These are phyloP conservation scores for Anisognathus igniventris DNA, from an alignment of 2,797 vertebrate genomes.

Conservation along the genomic window DNA sequence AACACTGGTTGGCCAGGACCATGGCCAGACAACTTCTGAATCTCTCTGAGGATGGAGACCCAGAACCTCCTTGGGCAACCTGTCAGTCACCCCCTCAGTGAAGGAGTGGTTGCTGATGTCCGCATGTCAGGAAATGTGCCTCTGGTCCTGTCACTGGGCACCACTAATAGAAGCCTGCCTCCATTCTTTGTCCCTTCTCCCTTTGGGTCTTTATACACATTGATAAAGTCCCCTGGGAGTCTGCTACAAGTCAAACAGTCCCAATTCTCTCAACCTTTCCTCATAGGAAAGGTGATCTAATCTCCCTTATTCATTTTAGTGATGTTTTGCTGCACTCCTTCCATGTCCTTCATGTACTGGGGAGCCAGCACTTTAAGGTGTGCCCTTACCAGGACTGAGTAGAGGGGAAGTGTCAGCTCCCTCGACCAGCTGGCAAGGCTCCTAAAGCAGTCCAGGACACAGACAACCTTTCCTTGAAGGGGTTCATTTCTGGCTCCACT, in stretches of 20 bases:
- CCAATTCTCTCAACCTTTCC: not conserved
- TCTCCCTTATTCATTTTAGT: not conserved
- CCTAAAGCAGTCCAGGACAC: not conserved
- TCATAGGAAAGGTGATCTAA: not conserved
- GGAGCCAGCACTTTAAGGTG: not conserved
- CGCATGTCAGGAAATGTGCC: not conserved
- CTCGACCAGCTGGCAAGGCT: rapidly evolving
- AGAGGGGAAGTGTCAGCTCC: not conserved
- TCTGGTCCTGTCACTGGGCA: not conserved
- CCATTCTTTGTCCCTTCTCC: not conserved
- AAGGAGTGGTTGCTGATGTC: not conserved
- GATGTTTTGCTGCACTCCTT: not conserved
- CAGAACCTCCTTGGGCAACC: not conserved
- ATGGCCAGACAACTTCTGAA: not conserved
- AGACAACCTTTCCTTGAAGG: not conserved
- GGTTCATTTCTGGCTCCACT: not conserved
- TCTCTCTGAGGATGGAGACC: not conserved
- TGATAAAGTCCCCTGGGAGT: not conserved
- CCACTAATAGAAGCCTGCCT: not conserved
- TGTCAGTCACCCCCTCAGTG: not conserved
- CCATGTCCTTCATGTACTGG: not conserved
- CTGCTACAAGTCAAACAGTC: not conserved
- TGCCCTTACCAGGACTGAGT: not conserved
- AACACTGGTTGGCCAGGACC: not conserved
- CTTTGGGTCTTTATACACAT: not conserved